phyloP scores from a whole-genome alignment of 2,888 invertebrate genomes.

The Agrotis segetum region DNA sequence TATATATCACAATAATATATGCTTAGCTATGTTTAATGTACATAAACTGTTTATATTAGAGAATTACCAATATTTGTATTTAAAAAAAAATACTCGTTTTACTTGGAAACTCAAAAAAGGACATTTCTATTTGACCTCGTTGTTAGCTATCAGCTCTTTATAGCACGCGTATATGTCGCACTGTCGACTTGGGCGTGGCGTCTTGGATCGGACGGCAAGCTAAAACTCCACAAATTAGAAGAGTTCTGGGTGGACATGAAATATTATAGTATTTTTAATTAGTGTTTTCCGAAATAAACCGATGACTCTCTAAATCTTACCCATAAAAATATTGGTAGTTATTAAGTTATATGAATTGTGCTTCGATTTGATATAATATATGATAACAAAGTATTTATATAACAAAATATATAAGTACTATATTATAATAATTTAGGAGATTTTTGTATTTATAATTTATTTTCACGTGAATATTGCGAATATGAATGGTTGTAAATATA shows the following conservation, averaged over 20 bases:
- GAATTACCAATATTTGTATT: conserved; percentile 16
- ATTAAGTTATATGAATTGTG: background rate
- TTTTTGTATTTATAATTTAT: conserved; percentile 28
- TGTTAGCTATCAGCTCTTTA: too few relatives aligned
- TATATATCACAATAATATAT: conserved; percentile 59
- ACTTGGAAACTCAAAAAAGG: too few relatives aligned
- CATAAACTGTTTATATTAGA: conserved; percentile 19
- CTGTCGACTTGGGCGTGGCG: too few relatives aligned
- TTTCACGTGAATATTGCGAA: conserved; percentile 57
- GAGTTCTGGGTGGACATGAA: background rate
- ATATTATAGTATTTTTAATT: background rate
- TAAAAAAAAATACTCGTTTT: background rate
- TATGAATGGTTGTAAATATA: conserved; percentile 66
- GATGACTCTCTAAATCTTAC: conserved; percentile 6
- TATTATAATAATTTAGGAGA: conserved; percentile 21
- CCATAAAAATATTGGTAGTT: background rate
- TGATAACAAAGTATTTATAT: conserved; percentile 4
- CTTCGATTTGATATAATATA: conserved; percentile 33
- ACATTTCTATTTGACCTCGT: too few relatives aligned
- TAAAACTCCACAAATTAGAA: too few relatives aligned
- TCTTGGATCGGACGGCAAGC: too few relatives aligned
- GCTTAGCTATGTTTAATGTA: conserved; percentile 42
- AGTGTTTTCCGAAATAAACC: background rate
- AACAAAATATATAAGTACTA: conserved; percentile 2
- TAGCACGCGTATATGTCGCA: too few relatives aligned